Evolutionary conservation across 2,888 invertebrate genomes (phyloP), one percentile per base, ranked within the genome.

Genomic region (Rhagonycha fulva): DNA sequence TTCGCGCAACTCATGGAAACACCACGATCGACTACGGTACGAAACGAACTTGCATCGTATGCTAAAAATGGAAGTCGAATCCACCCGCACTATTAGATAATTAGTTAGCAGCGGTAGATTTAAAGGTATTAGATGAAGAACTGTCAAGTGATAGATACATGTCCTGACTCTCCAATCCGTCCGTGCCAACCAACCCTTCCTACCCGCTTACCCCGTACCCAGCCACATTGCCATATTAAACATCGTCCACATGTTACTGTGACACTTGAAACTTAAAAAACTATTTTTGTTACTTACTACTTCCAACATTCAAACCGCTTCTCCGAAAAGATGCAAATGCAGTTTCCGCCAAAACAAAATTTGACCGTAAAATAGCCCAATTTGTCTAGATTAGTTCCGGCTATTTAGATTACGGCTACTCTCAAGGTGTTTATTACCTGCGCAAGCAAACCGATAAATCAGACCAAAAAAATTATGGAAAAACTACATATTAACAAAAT

Each of bases 1-100:
- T 76, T 63, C 78, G 79, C 78, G 75, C 81, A 77, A 79, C 76
- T 78, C 75, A 76, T 77, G 77, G 78, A 80, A 80, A 80, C 80
- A 61, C 77, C 79, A 81, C 77, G 26, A 69, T 66, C 72, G 68
- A 66, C 84, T 82, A 78, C 71, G 77, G 72, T 26, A 61, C 70
- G 72, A 68, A 61, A 76, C 77, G 78, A 79, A 75, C 76, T 63
- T 62, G 71, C 63, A 76, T 79, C 85, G 85, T 83, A 79, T 73
- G 75, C 82, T 81, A 82, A 84, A 84, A 83, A 84, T 84, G 84
- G 84, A 82, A 84, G 81, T 80, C 78, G 76, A 79, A 79, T 80
- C 83, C 83, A 84, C 84, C 84, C 84, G 81, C 82, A 75, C 76
- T 79, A 77, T 80, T 78, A 80, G 72, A 79, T 81, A 80, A 81